Percentiles rank a stretch among this genome's conserved stretches.
Evolutionary conservation across 2,888 invertebrate species (phyloP).

Genomic region (Aporophyla lueneburgensis): DNA sequence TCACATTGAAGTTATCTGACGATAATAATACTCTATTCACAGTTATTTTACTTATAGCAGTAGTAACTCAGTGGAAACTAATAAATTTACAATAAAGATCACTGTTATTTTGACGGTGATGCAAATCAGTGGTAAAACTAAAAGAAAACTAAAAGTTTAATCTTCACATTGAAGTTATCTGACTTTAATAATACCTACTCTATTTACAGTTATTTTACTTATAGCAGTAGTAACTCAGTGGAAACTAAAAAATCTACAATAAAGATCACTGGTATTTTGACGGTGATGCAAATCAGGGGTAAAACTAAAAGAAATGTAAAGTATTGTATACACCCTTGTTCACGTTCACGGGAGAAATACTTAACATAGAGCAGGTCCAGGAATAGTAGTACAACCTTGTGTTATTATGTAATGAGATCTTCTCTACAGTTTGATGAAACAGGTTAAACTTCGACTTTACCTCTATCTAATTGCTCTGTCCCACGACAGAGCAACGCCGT

Average conservation of each 20-base stretch:
- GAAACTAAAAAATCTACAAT: not conserved
- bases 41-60: not conserved
- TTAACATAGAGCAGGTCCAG: not conserved
- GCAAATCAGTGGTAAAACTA: not conserved
- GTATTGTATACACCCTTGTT: not conserved
- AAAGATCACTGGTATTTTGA: not conserved
- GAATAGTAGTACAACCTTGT: not conserved
- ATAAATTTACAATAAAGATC: not conserved
- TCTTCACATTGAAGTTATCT: not conserved
- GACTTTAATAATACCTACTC: too few relatives aligned
- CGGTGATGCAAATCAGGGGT: not conserved
- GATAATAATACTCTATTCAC: not conserved
- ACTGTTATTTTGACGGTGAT: not conserved
- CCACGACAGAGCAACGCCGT: too few relatives aligned
- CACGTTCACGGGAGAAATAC: conserved; percentile 19
- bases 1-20: not conserved
- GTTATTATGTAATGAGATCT: not conserved
- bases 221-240: not conserved
- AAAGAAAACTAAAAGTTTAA: too few relatives aligned
- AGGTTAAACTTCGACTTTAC: not conserved
- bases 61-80: not conserved
- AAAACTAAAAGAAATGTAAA: not conserved
- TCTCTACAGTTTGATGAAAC: not conserved
- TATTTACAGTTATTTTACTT: not conserved
- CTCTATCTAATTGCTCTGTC: not conserved